Conservation (phyloP, 2,113 vertebrate genomes). For the Oncorhynchus masou region DNA sequence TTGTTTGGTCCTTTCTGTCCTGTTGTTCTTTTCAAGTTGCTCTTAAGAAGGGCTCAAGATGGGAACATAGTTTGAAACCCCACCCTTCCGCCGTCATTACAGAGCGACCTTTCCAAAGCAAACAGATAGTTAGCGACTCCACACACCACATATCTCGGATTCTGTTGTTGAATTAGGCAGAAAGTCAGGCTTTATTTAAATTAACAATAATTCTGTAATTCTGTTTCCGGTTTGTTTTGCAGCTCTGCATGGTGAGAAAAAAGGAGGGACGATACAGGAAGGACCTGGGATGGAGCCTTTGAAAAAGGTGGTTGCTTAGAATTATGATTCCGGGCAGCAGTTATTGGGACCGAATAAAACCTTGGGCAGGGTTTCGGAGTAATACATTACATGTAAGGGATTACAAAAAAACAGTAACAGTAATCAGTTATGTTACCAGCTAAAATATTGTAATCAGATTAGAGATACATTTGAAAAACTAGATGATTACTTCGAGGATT, state of each 20-base stretch:
- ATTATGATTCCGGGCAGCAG: constrained; percentile 37
- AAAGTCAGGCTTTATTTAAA: constrained; percentile 29
- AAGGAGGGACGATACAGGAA: constrained; percentile 41
- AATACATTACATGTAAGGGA: too few relatives aligned
- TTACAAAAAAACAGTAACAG: too few relatives aligned
- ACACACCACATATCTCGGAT: neutral
- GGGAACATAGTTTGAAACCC: neutral
- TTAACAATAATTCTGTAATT: constrained; percentile 38
- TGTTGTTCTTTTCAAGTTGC: neutral
- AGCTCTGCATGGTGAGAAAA: constrained; percentile 32
- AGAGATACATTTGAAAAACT: too few relatives aligned
- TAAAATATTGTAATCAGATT: too few relatives aligned
- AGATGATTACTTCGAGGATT: too few relatives aligned
- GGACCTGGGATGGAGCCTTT: constrained; percentile 44
- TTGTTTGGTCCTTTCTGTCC: neutral
- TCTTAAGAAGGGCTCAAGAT: neutral
- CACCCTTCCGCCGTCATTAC: neutral
- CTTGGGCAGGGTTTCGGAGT: neutral
- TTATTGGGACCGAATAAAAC: constrained; percentile 34
- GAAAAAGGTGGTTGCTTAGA: constrained; percentile 52
- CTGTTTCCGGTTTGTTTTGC: constrained; percentile 38
- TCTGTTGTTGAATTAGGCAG: constrained; percentile 6
- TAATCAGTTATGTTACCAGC: too few relatives aligned
- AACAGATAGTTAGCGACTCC: constrained; percentile 30
- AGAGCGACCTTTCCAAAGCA: constrained; percentile 5